A percentile compares a stretch with the other conserved stretches of the same genome.
Conservation (phyloP, 2,797 vertebrate genomes). For the Sternarchorhynchus goeldii region DNA sequence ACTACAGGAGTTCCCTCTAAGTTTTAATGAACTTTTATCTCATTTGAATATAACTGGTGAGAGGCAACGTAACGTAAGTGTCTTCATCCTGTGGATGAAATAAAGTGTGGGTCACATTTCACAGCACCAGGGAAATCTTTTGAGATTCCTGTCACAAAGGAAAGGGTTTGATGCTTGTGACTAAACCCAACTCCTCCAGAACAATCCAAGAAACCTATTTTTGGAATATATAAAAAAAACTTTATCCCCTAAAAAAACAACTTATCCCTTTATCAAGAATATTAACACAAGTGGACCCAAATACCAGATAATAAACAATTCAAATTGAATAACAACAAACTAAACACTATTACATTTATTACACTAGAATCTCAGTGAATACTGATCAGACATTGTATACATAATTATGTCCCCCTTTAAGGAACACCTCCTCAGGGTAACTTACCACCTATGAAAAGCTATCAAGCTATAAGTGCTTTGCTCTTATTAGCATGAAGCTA, state of each 20-base stretch:
- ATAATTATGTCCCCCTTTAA: background rate
- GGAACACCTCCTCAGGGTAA: no score
- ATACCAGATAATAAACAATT: background rate
- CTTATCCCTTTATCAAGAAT: no score
- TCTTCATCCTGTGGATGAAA: background rate
- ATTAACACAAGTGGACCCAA: background rate
- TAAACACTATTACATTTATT: background rate
- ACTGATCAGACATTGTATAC: background rate
- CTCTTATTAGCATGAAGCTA: background rate
- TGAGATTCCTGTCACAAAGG: background rate
- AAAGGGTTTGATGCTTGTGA: no score
- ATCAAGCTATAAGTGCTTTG: no score
- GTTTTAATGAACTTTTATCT: background rate
- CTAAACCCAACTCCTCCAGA: no score
- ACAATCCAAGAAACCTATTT: no score
- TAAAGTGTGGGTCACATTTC: background rate
- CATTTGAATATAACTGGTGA: constrained; percentile 1
- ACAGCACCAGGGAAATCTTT: background rate
- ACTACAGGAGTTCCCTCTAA: background rate
- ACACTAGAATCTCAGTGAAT: background rate
- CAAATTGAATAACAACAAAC: background rate
- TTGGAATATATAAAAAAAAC: no score
- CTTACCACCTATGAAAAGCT: no score
- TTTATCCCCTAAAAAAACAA: no score
- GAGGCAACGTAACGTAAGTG: background rate